These are phyloP conservation scores for Pelmatolapia mariae DNA, from an alignment of 2,113 vertebrate genomes.

Conservation along the genomic window DNA sequence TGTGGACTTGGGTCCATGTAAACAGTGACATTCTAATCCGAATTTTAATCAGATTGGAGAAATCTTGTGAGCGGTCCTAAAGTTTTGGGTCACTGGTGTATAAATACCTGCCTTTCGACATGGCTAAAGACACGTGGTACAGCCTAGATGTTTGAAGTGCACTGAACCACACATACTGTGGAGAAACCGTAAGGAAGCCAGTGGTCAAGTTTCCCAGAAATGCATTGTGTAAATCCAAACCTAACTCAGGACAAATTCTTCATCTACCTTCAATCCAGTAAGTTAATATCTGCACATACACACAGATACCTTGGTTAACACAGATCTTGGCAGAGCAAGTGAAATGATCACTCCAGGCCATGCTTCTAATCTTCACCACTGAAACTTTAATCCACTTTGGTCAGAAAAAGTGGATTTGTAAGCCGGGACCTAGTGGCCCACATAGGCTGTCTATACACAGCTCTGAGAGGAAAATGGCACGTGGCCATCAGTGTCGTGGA, in stretches of 20 bases:
- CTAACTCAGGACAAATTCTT: not conserved
- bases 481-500: not conserved
- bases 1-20: not conserved
- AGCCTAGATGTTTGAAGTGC: not conserved
- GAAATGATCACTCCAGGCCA: slow-evolving; percentile 38
- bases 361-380: slow-evolving; percentile 40
- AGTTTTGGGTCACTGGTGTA: not conserved
- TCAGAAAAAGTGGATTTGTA: slow-evolving; percentile 50
- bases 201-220: not conserved
- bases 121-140: not conserved
- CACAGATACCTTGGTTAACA: not conserved
- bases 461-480: not conserved
- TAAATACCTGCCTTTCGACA: not conserved
- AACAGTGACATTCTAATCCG: not conserved
- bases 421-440: slow-evolving; percentile 10
- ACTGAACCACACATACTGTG: not conserved
- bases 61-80: not conserved
- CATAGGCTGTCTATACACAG: slow-evolving; percentile 1
- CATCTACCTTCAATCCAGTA: not conserved
- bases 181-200: not conserved
- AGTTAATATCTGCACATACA: not conserved
- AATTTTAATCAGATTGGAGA: not conserved
- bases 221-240: not conserved
- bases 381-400: slow-evolving; percentile 57
- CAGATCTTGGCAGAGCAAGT: not conserved